These are phyloP conservation scores for Oopsacas minuta DNA, from an alignment of 37 sponge, comb jelly and placozoan genomes.

Conservation along the genomic window DNA sequence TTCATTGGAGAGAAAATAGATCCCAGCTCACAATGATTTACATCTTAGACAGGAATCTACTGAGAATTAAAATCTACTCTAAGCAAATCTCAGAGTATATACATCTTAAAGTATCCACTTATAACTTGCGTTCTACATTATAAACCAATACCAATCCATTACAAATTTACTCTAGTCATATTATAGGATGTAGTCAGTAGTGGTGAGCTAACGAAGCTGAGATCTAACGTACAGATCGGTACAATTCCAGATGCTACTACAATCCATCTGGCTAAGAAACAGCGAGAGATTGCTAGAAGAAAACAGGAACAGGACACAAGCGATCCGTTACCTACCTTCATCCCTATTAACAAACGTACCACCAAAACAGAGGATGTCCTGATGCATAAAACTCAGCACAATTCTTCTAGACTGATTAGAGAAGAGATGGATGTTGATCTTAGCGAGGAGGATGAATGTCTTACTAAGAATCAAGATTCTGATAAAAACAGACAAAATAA, in stretches of 20 bases:
- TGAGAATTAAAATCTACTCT: no score
- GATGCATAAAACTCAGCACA: background rate
- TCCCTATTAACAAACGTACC: constrained; percentile 13
- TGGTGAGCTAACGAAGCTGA: background rate
- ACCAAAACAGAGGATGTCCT: background rate
- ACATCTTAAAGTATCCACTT: no score
- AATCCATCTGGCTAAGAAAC: constrained; percentile 63
- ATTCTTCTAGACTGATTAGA: background rate
- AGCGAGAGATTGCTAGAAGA: constrained; percentile 53
- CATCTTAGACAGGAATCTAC: no score
- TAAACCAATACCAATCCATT: no score
- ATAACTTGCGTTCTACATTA: no score
- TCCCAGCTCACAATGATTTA: no score
- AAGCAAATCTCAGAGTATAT: no score
- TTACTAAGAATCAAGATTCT: background rate
- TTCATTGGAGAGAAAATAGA: no score
- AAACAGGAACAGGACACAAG: constrained; percentile 23
- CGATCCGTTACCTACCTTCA: background rate
- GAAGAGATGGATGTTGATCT: background rate
- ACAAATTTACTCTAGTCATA: background rate
- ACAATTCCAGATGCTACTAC: constrained; percentile 60
- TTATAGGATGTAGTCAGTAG: background rate
- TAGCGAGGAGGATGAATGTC: background rate
- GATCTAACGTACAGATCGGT: constrained; percentile 24
- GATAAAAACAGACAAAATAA: background rate